Evolutionary conservation across 1,140 invertebrate species (phyloP), one percentile per base, ranked within the genome.

Genomic region (Ostrea denselamellosa): DNA sequence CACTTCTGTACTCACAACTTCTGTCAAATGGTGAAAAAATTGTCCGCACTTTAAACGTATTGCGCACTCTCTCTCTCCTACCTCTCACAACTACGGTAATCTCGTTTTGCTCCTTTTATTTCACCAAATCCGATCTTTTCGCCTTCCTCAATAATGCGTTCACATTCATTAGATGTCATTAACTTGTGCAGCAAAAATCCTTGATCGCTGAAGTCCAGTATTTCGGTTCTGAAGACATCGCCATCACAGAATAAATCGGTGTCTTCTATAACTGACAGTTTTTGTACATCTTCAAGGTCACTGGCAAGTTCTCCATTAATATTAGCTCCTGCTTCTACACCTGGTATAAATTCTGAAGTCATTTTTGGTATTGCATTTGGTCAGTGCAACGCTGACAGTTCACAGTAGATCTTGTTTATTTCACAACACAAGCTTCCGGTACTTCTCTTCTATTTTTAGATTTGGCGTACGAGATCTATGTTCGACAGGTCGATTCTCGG

Each of bases 151-250:
- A 92, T 92, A 25, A 91, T 90, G 65, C 71, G 85, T 34, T 90
- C 14, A 90, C 91, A 92, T 84, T 93, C 92, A 12, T 86, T 34
- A 25, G n/a, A 0, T n/a, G 89, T 88, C 51, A 93, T 86, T 22
- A 92, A 51, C 58, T 91, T 88, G 22, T 92, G 65, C 62, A 93
- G 85, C 12, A 93, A 85, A 87, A 93, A 93, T 82, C 92, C 93
- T 89, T 93, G 90, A 85, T 92, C 87, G 25, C 91, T 90, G 89
- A 93, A 93, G 85, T 93, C 91, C 14, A 90, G 82, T 9, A 93
- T 91, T 17, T 93, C 91, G 8, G 62, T 77, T 62, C 86, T 86
- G 14, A n/a, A 71, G 2, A 92, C 52, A 9, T 68, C n/a, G 8
- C 84, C 34, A 28, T 51, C 56, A 10, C 81, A 22, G 28, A 56